These are phyloP conservation scores for Oenanthe melanoleuca DNA, from an alignment of 2,113 vertebrate genomes.

Conservation along the genomic window DNA sequence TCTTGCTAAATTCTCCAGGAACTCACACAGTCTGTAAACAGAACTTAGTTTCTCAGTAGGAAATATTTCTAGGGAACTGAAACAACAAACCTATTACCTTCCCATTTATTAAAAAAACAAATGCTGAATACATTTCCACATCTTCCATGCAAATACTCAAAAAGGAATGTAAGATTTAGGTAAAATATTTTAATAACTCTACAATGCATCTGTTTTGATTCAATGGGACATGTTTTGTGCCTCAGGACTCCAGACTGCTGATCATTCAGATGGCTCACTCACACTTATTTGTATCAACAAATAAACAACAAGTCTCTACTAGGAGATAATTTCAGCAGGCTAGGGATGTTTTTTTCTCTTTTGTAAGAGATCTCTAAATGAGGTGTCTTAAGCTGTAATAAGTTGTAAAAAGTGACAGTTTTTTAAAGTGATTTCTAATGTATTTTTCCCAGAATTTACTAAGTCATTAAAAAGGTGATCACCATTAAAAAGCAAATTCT, in stretches of 20 bases:
- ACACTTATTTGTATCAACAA: not conserved
- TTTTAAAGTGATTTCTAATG: not conserved
- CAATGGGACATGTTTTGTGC: not conserved
- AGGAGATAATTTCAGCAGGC: not conserved
- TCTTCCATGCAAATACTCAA: not conserved
- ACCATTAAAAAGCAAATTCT: not conserved
- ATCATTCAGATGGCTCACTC: not conserved
- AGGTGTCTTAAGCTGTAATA: not conserved
- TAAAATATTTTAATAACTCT: not conserved
- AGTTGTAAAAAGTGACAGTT: not conserved
- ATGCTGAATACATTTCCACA: not conserved
- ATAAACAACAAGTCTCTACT: not conserved
- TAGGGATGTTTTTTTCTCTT: not conserved
- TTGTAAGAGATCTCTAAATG: not conserved
- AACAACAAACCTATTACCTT: not conserved
- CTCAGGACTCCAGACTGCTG: not conserved
- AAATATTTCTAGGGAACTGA: not conserved
- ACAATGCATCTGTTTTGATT: not conserved
- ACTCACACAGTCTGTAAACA: not conserved
- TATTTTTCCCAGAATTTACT: not conserved
- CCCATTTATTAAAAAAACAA: not conserved
- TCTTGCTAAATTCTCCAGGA: not conserved
- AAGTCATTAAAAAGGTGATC: not conserved
- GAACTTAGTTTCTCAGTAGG: not conserved
- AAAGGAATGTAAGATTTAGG: not conserved